Conservation (phyloP, 2,797 vertebrate genomes). For the Clarias laeviceps region DNA sequence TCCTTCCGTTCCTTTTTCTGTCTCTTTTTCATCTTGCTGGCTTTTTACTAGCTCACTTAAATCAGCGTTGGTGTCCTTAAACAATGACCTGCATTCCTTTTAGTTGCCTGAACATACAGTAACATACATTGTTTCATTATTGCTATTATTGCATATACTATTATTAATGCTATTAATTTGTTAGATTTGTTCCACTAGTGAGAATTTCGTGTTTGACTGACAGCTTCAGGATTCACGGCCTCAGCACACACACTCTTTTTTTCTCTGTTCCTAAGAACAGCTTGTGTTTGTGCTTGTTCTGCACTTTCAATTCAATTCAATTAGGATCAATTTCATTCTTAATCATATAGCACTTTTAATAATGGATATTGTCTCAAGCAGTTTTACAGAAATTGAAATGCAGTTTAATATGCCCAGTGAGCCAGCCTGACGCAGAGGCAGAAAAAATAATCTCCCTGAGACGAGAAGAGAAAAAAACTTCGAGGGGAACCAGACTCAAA, state of each 20-base stretch:
- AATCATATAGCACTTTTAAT: constrained; percentile 4
- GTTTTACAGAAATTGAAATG: neutral
- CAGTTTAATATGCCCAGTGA: neutral
- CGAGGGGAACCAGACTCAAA: neutral
- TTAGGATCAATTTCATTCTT: neutral
- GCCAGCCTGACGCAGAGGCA: neutral
- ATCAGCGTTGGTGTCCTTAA: neutral
- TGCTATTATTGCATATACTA: neutral
- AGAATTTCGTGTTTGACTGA: neutral
- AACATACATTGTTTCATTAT: neutral
- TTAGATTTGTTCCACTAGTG: neutral
- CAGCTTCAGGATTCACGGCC: neutral
- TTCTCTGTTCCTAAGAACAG: neutral
- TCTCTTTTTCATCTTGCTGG: neutral
- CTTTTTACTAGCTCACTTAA: neutral
- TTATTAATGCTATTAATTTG: neutral
- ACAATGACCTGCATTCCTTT: neutral
- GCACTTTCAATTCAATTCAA: neutral
- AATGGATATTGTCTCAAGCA: neutral
- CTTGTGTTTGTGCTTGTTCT: neutral
- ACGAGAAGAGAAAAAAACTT: neutral
- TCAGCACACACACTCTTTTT: neutral
- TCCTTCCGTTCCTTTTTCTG: neutral
- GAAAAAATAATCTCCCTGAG: neutral
- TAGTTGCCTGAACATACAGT: neutral